Evolutionary conservation across 2,888 invertebrate genomes (phyloP), one percentile per base, ranked within the genome.

Genomic region (Venusia cambrica): DNA sequence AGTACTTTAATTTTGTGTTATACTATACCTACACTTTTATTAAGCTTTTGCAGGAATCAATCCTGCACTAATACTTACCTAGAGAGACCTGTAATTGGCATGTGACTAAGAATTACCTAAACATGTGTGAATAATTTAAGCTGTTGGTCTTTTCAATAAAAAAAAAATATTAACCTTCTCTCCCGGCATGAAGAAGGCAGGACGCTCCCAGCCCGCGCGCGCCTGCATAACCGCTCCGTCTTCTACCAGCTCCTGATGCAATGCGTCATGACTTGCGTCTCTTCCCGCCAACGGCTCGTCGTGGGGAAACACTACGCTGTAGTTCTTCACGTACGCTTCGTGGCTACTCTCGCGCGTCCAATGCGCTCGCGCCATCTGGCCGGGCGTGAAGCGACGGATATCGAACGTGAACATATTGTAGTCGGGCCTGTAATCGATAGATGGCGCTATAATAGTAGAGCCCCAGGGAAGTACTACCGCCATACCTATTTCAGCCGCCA

Each of bases 301-400:
- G 56, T 95, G 89, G 0, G 94, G 93, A 67, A 94, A 97, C 4
- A 94, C 93, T 1, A 84, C 57, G 42, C 57, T 89, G 65, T 97
- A 97, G 75, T 96, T 96, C 53, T 92, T 93, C 0, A 91, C 95
- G 63, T 97, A 97, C n/a, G 95, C 91, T 71, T 97, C 97, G 66
- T 97, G 96, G 36, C 94, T 93, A 50, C 94, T 90, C 68, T 96
- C 94, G 12, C 90, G 90, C 14, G 92, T 89, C 97, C 97, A 97
- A 20, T 91, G 87, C 2, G 85, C 79, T 50, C 94, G 91, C 0
- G 89, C 88, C 48, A 91, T 89, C 65, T 96, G 93, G 0, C 90
- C 90, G 1, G 91, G 90, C 0, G 93, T 92, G 73, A 96, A 97
- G 43, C 96, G 92, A 53, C 95, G 90, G 42, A 97, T 91, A 71